Evolutionary conservation across 1,140 invertebrate genomes (phyloP), one percentile per base, ranked within the genome.

Genomic region (Monochamus saltuarius): DNA sequence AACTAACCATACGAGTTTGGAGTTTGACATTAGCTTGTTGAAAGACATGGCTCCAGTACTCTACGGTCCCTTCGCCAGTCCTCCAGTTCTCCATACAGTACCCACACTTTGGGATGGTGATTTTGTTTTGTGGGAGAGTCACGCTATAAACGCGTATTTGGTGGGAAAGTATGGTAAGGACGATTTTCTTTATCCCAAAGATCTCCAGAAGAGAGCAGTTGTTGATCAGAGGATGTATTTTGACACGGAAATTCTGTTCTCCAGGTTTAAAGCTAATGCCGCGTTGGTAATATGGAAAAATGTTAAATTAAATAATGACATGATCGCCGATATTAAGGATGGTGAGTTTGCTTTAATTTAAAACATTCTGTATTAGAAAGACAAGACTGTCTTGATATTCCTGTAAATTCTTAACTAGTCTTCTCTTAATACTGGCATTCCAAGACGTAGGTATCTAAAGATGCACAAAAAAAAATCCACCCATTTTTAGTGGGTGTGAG

Each of bases 41-140:
- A n/a, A n/a, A n/a, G n/a, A 50, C 40, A 72, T 76, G 65, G 73
- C 73, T 38, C 71, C 73, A 9, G 75, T 74, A 50, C 65, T 80
- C 14, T 80, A 78, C 56, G 71, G 72, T 36, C 71, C 74, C 29
- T 66, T 74, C 50, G 81, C 82, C 65, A 90, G 88, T 61, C 75
- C 88, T 13, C 88, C 89, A 4, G 88, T 87, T 11, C 83, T 86
- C 65, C 86, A 88, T 56, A 85, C 84, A 1, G 80, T 89, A 55
- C 87, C 87, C 7, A 87, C 85, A 0, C 73, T 89, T 61, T 82
- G 85, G 68, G 87, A 87, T 61, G 80, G 81, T 59, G 86, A 82
- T 38, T 85, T 83, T 49, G 78, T 80, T 51, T 65, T 83, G 49
- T 82, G 77, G 73, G 83, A 83, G 62, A 84, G 84, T 62, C 82